These are phyloP conservation scores for Temnothorax curvispinosus DNA, from an alignment of 1,140 invertebrate genomes.

Conservation along the genomic window DNA sequence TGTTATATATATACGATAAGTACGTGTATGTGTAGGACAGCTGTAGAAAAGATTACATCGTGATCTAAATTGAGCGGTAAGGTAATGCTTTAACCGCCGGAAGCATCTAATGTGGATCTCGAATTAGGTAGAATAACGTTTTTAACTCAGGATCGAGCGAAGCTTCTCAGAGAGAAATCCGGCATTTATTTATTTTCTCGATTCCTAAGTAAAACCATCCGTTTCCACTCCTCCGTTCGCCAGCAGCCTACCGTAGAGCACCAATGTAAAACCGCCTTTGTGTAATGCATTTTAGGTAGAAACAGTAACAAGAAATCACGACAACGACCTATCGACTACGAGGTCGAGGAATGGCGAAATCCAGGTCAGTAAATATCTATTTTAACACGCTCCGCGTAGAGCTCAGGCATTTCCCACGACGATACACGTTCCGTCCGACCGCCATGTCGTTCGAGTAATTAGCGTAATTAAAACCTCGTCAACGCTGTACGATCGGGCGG, in stretches of 20 bases:
- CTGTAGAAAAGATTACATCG: background rate
- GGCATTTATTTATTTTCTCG: constrained; percentile 36
- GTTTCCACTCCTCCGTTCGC: constrained; percentile 26
- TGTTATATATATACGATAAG: background rate
- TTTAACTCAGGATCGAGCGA: constrained; percentile 11
- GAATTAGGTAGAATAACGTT: constrained; percentile 60
- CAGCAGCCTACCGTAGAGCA: constrained; percentile 29
- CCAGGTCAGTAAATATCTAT: constrained; percentile 84
- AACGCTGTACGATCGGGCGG: constrained; percentile 55
- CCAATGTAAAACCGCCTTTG: constrained; percentile 69
- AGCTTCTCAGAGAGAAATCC: constrained; percentile 34
- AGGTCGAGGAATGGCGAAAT: constrained; percentile 88
- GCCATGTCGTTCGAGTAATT: constrained; percentile 73
- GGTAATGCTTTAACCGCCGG: constrained; percentile 5
- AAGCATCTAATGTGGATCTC: constrained; percentile 18
- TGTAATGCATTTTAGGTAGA: constrained; percentile 78
- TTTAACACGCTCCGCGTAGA: constrained; percentile 65
- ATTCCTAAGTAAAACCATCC: constrained; percentile 41
- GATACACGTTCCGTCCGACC: constrained; percentile 62
- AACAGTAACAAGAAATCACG: constrained; percentile 81
- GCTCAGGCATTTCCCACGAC: constrained; percentile 68
- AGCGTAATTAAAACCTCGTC: constrained; percentile 77
- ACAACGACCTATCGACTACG: constrained; percentile 86
- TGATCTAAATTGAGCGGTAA: constrained; percentile 32
- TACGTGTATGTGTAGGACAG: background rate